Conservation (phyloP, 1,140 invertebrate species). For the Choristoneura fumiferana region DNA sequence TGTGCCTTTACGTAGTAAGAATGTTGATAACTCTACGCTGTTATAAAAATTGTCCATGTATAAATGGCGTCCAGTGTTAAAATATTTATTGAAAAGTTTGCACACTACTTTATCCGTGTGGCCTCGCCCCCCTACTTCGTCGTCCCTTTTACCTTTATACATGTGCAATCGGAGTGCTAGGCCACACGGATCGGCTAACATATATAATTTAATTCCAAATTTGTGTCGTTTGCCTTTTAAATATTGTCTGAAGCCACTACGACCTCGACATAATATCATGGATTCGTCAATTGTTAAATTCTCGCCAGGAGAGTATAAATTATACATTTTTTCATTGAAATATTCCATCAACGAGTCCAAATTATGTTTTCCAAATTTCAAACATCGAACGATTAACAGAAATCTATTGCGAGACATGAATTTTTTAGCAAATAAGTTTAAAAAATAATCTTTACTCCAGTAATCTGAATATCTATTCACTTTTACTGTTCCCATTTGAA, state of each 20-base stretch:
- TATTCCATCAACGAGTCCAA: background rate
- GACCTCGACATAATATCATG: background rate
- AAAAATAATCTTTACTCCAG: background rate
- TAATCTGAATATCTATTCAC: conserved; percentile 1
- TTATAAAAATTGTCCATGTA: conserved; percentile 11
- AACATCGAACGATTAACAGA: background rate
- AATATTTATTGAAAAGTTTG: background rate
- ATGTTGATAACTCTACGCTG: background rate
- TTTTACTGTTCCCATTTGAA: too few relatives aligned
- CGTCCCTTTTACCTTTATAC: background rate
- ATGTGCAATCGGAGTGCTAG: background rate
- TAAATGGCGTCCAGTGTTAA: too few relatives aligned
- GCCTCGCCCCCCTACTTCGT: background rate
- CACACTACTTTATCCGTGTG: background rate
- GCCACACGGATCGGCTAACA: too few relatives aligned
- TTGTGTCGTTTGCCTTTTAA: too few relatives aligned
- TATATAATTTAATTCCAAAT: too few relatives aligned
- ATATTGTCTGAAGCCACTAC: background rate
- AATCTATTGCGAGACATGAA: background rate
- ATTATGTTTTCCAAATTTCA: too few relatives aligned
- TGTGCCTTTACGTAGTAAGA: background rate
- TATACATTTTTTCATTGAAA: background rate
- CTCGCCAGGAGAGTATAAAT: background rate
- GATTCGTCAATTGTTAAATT: background rate
- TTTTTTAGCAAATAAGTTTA: background rate